Evolutionary conservation across 2,797 vertebrate genomes (phyloP).

Genomic region (Pseudocheirus occidentalis): DNA sequence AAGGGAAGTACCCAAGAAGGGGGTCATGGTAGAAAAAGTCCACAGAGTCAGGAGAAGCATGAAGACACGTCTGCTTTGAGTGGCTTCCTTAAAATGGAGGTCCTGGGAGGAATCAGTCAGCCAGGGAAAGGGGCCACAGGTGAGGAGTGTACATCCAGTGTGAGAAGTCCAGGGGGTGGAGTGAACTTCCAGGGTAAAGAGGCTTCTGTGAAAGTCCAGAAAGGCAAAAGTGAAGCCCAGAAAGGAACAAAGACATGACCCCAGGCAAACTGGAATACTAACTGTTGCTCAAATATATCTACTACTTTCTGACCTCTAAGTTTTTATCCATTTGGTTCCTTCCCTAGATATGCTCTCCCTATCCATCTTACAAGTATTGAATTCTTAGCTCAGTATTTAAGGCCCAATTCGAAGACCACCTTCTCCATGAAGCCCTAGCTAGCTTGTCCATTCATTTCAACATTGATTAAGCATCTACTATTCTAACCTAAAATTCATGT

Average conservation of each 20-base stretch:
- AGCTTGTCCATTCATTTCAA: background rate
- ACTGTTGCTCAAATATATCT: background rate
- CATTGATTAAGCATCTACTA: background rate
- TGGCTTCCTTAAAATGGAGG: background rate
- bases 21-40: background rate
- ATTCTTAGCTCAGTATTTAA: background rate
- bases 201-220: background rate
- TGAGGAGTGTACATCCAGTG: background rate
- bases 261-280: background rate
- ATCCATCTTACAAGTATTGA: background rate
- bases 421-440: background rate
- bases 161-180: background rate
- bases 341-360: background rate
- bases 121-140: background rate
- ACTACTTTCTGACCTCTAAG: background rate
- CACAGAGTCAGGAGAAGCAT: background rate
- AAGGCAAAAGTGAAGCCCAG: background rate
- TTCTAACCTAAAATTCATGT: background rate
- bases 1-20: background rate
- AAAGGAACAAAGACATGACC: background rate
- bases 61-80: background rate
- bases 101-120: background rate
- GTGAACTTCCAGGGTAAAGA: background rate
- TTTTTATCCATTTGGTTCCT: background rate
- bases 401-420: background rate